Evolutionary conservation across 2,113 vertebrate species (phyloP).

Genomic region (Condylura cristata): DNA sequence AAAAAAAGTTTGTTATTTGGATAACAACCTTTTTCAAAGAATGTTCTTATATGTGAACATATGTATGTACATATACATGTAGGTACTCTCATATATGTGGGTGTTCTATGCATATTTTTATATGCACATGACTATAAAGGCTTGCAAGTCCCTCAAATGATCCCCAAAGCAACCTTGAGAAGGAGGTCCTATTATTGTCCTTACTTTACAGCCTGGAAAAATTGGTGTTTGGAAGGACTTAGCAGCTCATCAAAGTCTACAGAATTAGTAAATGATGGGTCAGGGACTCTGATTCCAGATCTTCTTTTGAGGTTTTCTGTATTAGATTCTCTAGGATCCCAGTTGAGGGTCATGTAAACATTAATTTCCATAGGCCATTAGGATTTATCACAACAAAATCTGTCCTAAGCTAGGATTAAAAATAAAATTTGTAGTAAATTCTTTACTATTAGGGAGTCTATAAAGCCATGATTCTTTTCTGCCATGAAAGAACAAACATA

Average conservation of each 20-base stretch:
- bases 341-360: constrained; percentile 15
- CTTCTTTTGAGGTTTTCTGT: background rate
- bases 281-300: background rate
- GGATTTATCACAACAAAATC: constrained; percentile 41
- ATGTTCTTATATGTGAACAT: background rate
- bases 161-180: background rate
- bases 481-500: constrained; percentile 62
- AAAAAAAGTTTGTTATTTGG: constrained; percentile 43
- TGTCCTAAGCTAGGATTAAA: constrained; percentile 28
- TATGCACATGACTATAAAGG: background rate
- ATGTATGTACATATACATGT: background rate
- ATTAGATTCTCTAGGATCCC: background rate
- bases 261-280: background rate
- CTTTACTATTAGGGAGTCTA: constrained; percentile 46
- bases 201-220: background rate
- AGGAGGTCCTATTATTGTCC: background rate
- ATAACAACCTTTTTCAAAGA: background rate
- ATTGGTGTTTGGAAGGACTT: background rate
- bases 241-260: background rate
- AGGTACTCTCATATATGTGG: background rate
- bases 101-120: background rate
- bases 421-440: constrained; percentile 51
- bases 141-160: background rate
- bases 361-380: constrained; percentile 6
- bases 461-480: constrained; percentile 52